Evolutionary conservation across 2,888 invertebrate genomes (phyloP).

Genomic region (Chaetoderma sp.): DNA sequence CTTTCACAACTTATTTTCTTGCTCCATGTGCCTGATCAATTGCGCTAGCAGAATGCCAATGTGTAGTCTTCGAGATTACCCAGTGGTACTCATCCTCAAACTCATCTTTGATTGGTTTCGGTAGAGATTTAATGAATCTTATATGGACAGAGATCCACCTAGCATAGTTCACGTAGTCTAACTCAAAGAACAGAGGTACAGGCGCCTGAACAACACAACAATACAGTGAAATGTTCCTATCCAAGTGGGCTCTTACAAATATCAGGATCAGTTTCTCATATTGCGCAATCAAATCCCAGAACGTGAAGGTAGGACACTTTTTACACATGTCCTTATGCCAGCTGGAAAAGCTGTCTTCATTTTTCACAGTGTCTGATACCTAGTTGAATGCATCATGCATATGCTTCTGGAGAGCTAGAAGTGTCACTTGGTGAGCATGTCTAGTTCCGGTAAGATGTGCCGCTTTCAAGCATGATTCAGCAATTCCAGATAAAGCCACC

Average conservation of each 20-base stretch:
- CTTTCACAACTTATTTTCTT: constrained; percentile 31
- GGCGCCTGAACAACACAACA: constrained; percentile 9
- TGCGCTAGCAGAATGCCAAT: constrained; percentile 24
- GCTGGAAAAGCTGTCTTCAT: neutral
- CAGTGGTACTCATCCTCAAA: constrained; percentile 2
- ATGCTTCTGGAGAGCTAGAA: neutral
- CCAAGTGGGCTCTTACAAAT: neutral
- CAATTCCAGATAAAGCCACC: too few relatives aligned
- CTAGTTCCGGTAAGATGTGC: neutral
- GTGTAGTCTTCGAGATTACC: constrained; percentile 13
- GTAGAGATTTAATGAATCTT: constrained; percentile 17
- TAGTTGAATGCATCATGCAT: neutral
- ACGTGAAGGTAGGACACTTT: neutral
- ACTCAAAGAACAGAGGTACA: too few relatives aligned
- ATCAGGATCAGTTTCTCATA: neutral
- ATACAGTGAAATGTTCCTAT: constrained; percentile 12
- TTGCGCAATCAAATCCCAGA: neutral
- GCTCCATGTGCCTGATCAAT: constrained; percentile 39
- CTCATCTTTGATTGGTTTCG: neutral
- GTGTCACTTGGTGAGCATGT: neutral
- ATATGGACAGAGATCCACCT: constrained; percentile 27
- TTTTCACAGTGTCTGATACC: neutral
- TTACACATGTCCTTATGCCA: neutral
- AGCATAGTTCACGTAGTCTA: too few relatives aligned
- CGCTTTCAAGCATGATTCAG: too few relatives aligned